Evolutionary conservation across 2,113 vertebrate genomes (phyloP), one percentile per base, ranked within the genome.

Genomic region (Progne subis): DNA sequence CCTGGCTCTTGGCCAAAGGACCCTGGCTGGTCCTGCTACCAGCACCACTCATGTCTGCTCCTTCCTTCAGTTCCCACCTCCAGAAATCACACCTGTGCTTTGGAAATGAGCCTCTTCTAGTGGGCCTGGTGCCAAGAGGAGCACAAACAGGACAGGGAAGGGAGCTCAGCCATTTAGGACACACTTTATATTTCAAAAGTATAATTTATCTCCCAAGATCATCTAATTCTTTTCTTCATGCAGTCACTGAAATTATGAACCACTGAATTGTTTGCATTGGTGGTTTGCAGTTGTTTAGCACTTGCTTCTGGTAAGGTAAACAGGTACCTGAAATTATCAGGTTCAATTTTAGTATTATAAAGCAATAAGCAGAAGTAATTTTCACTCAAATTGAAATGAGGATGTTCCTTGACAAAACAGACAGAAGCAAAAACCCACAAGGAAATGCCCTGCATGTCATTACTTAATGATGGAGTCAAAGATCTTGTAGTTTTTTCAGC

Each of bases 11-110:
- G 31, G 41, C 53, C 60, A 57, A 46, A 57, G 56, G 47, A 44
- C 18, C 7, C 26, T 50, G 56, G 8, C 13, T 79, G 29, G 8
- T 34, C 11, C 12, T 67, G 25, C 37, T 43, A 23, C 21, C 32
- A 49, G 16, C 47, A 41, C 8, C 29, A 14, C 6, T 5, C 4
- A 0, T 20, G 4, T 52, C 68, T 56, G 43, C 43, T 52, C 59
- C 43, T 55, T 19, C 32, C 34, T 49, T 11, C 46, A 29, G 25
- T 12, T 88, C 25, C 52, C 14, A 25, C 13, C 31, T 32, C 23
- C 8, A 0, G 0, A 59, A 88, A 79, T 79, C 59, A 21, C 32
- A n/a, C 24, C 25, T 6, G 1, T 3, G 3, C 56, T 81, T 57
- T 86, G 55, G 50, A 88, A 92, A 46, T 20, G 5, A 67, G 13